Base-by-base conservation (phyloP, 2,797 vertebrate genomes). In the Liparis tanakae region DNA sequence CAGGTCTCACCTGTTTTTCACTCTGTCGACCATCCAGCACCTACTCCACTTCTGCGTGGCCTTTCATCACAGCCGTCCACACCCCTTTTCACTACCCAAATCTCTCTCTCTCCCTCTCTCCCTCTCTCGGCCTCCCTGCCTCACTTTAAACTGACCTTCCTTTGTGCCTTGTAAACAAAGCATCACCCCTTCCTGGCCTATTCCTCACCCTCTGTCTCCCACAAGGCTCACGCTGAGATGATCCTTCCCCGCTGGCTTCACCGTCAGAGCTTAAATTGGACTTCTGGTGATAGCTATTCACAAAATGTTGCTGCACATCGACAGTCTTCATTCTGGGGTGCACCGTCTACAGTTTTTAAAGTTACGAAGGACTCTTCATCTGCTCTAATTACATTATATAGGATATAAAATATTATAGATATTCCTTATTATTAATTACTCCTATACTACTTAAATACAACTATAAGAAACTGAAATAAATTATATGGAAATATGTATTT, bases 1-100 rank as follows among this genome's bases (percentile, higher is more conserved):
- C 63, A 75, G 71, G 74, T 86, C 77, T 84, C 66, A 81, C 64
- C 69, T 83, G 72, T 71, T 86, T 88, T 81, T 82, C 75, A 70
- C 57, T 84, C 59, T 1, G 60, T 65, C 20, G 9, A 73, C 72
- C 61, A 76, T 70, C 76, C 67, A 70, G 56, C 55, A 75, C 65
- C 73, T 54, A n/a, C 53, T 68, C 59, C 50, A 67, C 66, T 79
- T 70, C 72, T 59, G 68, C 39, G 4, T 61, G 56, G 73, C 70
- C 85, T 83, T 85, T 82, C 72, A 86, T 76, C 64, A 67, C 55
- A 51, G 54, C 64, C 36, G n/a, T 54, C 56, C 60, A 70, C 61
- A 57, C n/a, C 63, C 63, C 43, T 50, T 56, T 20, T 9, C 53
- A 43, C 60, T 43, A 22, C 62, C 20, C 39, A 61, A 58, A 70